Evolutionary conservation across 2,797 vertebrate genomes (phyloP), one percentile per base, ranked within the genome.

Genomic region (Notamacropus eugenii): DNA sequence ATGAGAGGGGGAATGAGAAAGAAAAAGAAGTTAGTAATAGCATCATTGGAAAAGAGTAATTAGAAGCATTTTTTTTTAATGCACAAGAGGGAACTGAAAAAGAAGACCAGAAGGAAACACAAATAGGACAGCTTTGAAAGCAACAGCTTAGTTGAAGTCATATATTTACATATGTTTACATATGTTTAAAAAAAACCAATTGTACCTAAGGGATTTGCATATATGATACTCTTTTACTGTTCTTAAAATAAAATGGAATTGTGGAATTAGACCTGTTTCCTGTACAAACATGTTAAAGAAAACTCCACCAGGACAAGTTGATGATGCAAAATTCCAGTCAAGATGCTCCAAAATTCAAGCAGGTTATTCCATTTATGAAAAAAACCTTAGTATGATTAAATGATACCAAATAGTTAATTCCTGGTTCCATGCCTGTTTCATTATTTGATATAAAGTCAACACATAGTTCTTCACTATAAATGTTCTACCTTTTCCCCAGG

Each of bases 391-490:
- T 24, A 82, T 40, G 67, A 82, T 82, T 24, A 46, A 46, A 82
- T 87, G 34, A 0, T 46, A 94, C 91, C 97, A 92, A 92, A 91
- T 11, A 92, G 94, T 56, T 94, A 74, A 91, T 74, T 91, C 6
- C 67, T 96, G 74, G 91, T 13, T 90, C n/a, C 19, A 91, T 90
- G n/a, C n/a, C 27, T 91, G 28, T 40, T 94, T 40, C 93, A 87
- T 56, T 94, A 91, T 82, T 27, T 95, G 40, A 67, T 52, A 92
- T 62, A 82, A 96, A 96, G 40, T 92, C 93, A 93, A 94, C 14
- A 54, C 91, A 93, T 5, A 5, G 93, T 29, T 94, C 95, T 54
- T 90, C 12, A 95, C 34, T 90, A 94, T 0, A 96, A 40, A 40
- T 82, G 40, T 92, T 93, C 54, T 95, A 3, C 90, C 90, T 94